Percentiles rank a stretch among this genome's conserved stretches.
Conservation (phyloP, 2,888 invertebrate genomes). For the Torymus aiolomorphi region DNA sequence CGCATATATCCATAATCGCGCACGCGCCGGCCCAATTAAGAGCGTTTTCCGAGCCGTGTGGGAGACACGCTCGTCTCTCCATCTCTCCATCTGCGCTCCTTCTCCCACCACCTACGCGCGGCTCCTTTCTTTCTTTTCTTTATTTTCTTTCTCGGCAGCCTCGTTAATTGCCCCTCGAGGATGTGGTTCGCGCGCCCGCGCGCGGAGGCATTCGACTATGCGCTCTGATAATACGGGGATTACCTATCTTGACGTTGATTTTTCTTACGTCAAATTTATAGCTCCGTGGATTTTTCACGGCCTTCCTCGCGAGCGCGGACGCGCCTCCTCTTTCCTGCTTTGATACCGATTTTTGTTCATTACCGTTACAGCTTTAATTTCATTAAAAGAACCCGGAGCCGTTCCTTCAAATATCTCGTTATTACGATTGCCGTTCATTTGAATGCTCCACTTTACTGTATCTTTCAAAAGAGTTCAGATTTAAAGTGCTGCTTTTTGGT, state of each 20-base stretch:
- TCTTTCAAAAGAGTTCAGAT: too few species aligned
- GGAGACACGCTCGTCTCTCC: not conserved
- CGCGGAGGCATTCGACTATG: constrained; percentile 18
- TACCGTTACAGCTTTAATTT: too few species aligned
- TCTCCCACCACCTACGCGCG: too few species aligned
- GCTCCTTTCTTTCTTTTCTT: not conserved
- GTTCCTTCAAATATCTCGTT: too few species aligned
- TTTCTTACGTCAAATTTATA: constrained; percentile 36
- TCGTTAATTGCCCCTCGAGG: constrained; percentile 1
- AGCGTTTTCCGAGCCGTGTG: not conserved
- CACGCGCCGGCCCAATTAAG: constrained; percentile 60
- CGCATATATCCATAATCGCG: constrained; percentile 70
- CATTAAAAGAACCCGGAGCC: too few species aligned
- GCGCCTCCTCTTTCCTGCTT: too few species aligned
- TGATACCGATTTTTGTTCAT: too few species aligned
- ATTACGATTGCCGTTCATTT: too few species aligned
- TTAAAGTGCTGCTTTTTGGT: too few species aligned
- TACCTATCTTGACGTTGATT: constrained; percentile 3
- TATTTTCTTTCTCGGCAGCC: not conserved
- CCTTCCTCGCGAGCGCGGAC: too few species aligned
- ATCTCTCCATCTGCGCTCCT: too few species aligned
- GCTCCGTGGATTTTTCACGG: not conserved
- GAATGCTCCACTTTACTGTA: too few species aligned
- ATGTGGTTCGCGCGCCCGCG: not conserved
- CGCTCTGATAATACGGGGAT: constrained; percentile 48